Conservation (phyloP, 2,797 vertebrate species). For the Loris lydekkerianus region DNA sequence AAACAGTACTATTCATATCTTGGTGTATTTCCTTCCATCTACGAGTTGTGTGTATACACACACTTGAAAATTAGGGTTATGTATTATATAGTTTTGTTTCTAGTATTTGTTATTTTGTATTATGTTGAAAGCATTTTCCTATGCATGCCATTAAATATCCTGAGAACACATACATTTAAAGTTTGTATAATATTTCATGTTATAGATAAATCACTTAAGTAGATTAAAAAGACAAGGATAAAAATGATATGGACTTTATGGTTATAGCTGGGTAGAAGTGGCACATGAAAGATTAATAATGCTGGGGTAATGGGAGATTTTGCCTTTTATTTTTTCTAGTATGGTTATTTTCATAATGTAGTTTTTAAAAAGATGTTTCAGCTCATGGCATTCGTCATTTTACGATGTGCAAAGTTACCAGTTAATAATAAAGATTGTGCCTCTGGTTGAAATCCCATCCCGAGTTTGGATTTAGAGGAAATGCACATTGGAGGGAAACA, state of each 20-base stretch:
- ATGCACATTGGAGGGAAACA: neutral
- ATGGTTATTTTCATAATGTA: slow-evolving; percentile 25
- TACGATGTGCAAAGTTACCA: neutral
- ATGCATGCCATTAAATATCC: slow-evolving; percentile 39
- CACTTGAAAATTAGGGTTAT: neutral
- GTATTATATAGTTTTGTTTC: neutral
- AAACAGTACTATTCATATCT: slow-evolving; percentile 40
- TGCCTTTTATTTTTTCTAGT: slow-evolving; percentile 39
- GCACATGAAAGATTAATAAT: neutral
- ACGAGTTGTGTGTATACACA: neutral
- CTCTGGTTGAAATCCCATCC: neutral
- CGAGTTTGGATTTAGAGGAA: neutral
- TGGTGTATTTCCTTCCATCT: neutral
- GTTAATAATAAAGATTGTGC: neutral
- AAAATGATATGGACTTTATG: slow-evolving; percentile 4
- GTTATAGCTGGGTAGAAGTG: neutral
- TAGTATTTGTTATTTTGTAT: slow-evolving; percentile 45
- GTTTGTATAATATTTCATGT: neutral
- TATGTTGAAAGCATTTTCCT: slow-evolving; percentile 40
- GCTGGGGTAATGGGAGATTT: neutral
- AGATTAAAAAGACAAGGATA: neutral
- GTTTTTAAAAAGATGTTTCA: neutral
- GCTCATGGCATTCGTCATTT: neutral
- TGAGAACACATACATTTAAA: slow-evolving; percentile 26
- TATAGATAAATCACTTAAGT: slow-evolving; percentile 52